Conservation (phyloP, 2,888 invertebrate species). For the Cotesia congregata region DNA sequence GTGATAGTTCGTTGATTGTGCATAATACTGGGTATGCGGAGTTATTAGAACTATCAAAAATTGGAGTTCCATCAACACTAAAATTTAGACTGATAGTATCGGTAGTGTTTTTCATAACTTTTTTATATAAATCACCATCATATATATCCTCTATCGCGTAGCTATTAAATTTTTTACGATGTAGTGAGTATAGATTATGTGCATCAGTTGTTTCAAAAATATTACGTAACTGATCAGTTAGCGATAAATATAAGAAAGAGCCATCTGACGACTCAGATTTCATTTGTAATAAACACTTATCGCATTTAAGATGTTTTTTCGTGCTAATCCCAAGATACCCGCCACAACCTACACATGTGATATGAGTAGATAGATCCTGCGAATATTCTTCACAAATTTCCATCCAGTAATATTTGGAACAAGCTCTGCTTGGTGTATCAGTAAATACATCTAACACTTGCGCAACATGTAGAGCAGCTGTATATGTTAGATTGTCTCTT, state of each 20-base stretch:
- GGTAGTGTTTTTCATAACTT: conserved; percentile 20
- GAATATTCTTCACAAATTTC: conserved; percentile 11
- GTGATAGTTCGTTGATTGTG: conserved; percentile 41
- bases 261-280: conserved; percentile 10
- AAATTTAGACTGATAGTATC: conserved; percentile 43
- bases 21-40: conserved; percentile 41
- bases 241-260: neutral
- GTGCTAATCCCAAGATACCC: neutral
- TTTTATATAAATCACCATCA: conserved; percentile 42
- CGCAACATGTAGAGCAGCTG: conserved; percentile 5
- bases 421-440: neutral
- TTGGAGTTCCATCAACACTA: conserved; percentile 43
- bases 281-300: neutral
- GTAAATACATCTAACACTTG: conserved; percentile 8
- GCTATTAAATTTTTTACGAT: neutral
- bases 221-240: neutral
- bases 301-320: conserved; percentile 3
- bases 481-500: conserved; percentile 9
- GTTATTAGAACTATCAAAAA: conserved; percentile 38
- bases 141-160: conserved; percentile 44
- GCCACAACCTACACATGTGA: neutral
- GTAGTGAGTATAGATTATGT: neutral
- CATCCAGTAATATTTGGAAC: conserved; percentile 13
- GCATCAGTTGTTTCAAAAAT: neutral
- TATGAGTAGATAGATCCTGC: neutral